Percentiles rank a stretch among this genome's conserved stretches.
phyloP scores from a whole-genome alignment of 1,140 invertebrate species.

The Ceratoteleas bidentatus region DNA sequence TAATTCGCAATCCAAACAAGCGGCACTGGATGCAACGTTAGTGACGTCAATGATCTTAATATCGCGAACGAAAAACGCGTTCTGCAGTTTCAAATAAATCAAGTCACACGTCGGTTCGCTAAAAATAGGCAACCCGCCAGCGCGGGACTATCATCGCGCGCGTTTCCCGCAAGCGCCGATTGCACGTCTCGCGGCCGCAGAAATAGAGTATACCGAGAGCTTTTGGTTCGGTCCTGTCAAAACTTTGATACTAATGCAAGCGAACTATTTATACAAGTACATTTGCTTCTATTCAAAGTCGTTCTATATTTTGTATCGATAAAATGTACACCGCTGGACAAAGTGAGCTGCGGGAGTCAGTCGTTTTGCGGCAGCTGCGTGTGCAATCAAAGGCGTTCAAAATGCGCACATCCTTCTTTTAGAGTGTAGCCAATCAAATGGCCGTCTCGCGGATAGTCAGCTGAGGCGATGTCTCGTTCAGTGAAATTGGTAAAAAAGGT shows the following conservation, averaged over 20 bases:
- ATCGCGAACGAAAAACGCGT: constrained; percentile 9
- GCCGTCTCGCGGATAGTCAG: too few species aligned
- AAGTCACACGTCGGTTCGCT: background rate
- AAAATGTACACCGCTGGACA: constrained; percentile 8
- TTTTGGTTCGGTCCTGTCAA: constrained; percentile 12
- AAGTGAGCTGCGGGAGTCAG: too few species aligned
- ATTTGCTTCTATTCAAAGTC: constrained; percentile 23
- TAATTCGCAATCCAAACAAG: constrained; percentile 32
- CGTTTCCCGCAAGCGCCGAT: too few species aligned
- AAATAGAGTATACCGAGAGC: constrained; percentile 21
- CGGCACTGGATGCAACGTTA: constrained; percentile 15
- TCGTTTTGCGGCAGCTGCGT: constrained; percentile 17
- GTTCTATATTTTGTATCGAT: constrained; percentile 46
- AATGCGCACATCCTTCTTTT: constrained; percentile 7
- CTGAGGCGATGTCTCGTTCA: too few species aligned
- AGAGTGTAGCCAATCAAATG: too few species aligned
- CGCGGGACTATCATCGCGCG: too few species aligned
- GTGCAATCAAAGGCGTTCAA: constrained; percentile 5
- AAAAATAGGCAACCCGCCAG: background rate
- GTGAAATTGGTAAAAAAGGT: too few species aligned
- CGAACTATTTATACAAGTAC: constrained; percentile 24
- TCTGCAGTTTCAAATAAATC: constrained; percentile 14
- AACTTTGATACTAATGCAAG: constrained; percentile 22
- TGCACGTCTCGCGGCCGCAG: background rate
- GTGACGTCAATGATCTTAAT: constrained; percentile 45